Percentiles rank a stretch among this genome's conserved stretches.
Evolutionary conservation across 1,140 invertebrate genomes (phyloP).

Genomic region (Trichomalopsis sarcophagae): DNA sequence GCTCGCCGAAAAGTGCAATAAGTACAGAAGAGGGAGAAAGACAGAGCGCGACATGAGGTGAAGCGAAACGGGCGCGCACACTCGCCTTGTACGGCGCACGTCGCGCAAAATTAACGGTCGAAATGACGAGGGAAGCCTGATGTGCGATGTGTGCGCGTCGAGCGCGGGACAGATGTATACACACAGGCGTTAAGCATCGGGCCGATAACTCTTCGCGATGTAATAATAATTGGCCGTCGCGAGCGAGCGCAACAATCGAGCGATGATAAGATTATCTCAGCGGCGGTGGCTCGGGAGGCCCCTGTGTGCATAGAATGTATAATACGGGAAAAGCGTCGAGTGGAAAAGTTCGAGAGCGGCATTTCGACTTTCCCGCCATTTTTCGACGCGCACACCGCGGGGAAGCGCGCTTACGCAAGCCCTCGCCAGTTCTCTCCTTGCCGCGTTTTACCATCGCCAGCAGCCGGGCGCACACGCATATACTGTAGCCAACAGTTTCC

Average conservation of each 20-base stretch:
- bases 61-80: slow-evolving; percentile 7
- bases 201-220: background rate
- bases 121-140: slow-evolving; percentile 28
- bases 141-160: background rate
- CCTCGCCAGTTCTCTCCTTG: background rate
- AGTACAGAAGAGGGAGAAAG: background rate
- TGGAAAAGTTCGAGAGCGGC: slow-evolving; percentile 16
- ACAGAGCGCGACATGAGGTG: background rate
- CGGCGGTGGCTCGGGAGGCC: slow-evolving; percentile 49
- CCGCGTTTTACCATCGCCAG: background rate
- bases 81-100: slow-evolving; percentile 41
- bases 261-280: slow-evolving; percentile 62
- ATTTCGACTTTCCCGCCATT: slow-evolving; percentile 65
- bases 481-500: background rate
- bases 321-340: background rate
- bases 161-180: background rate
- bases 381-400: slow-evolving; percentile 33
- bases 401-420: background rate
- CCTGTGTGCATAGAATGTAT: no score
- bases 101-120: slow-evolving; percentile 25
- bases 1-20: slow-evolving; percentile 26
- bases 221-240: background rate
- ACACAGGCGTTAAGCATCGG: background rate
- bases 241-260: background rate
- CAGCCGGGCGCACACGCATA: background rate